Base-by-base conservation (phyloP, 2,888 invertebrate species). In the Arctia plantaginis region DNA sequence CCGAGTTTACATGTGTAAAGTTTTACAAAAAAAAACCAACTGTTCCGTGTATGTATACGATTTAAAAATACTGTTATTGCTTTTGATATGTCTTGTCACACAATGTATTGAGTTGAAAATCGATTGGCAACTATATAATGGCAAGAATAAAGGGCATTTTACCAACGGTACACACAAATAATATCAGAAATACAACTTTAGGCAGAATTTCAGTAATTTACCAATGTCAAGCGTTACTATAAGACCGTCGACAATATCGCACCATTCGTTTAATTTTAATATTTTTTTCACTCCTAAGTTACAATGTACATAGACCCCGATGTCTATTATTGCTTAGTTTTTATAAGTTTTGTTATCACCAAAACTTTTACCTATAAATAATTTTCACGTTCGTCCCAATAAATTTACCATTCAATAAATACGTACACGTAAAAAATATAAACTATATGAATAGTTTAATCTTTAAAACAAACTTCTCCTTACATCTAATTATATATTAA, bases 391-490 rank as follows among this genome's bases (percentile, higher is more conserved):
- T 90, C 93, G 91, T 93, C 94, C 94, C 95, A 92, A 95, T 95
- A 95, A 95, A 93, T 94, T 95, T 95, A 95, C 94, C 95, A 93
- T 94, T 95, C 95, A 95, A 95, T 95, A 95, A 95, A 95, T 95
- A 95, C 95, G 93, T 95, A 95, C 94, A 95, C 93, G 95, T 95
- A 95, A 95, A 95, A 95, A 95, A 95, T 95, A 95, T 95, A 95
- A 95, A 95, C 95, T 95, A 95, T 95, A 95, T 95, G 93, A 93
- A 95, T 95, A 95, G 95, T 95, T 95, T 95, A 95, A 95, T 95
- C 95, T 95, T 95, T 95, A 95, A 95, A 95, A 95, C 95, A 95
- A 95, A 95, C 95, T 94, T 95, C 90, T 90, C 82, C 83, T 93
- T 93, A 92, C 77, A 23, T 80, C 94, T 95, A 95, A 94, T 94